Conservation (phyloP, 1,140 invertebrate species). For the Saccostrea echinata region DNA sequence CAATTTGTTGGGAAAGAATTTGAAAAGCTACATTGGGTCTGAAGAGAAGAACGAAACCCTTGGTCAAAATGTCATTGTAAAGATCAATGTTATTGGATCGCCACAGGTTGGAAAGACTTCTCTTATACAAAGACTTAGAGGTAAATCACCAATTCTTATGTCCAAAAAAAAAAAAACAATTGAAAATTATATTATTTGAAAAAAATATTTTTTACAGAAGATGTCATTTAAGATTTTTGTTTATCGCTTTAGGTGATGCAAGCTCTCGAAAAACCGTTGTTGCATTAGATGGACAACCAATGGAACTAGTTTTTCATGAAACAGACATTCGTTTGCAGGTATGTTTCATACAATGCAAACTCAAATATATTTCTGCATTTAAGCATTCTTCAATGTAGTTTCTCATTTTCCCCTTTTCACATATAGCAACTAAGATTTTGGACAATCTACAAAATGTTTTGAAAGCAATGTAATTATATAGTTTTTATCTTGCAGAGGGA, state of each 20-base stretch:
- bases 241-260: neutral
- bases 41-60: neutral
- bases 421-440: neutral
- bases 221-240: neutral
- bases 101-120: neutral
- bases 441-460: no score
- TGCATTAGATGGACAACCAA: neutral
- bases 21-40: neutral
- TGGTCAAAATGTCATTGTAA: neutral
- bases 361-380: neutral
- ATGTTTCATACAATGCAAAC: no score
- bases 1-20: no score
- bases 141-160: neutral
- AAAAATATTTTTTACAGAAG: no score
- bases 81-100: neutral
- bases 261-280: neutral
- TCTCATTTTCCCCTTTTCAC: neutral
- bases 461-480: neutral
- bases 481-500: constrained; percentile 8
- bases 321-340: constrained; percentile 8
- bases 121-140: neutral
- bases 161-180: neutral
- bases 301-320: neutral
- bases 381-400: neutral
- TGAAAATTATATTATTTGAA: no score